These are phyloP conservation scores for Drosophila virilis DNA, from an alignment of 1,140 invertebrate genomes.

Conservation along the genomic window DNA sequence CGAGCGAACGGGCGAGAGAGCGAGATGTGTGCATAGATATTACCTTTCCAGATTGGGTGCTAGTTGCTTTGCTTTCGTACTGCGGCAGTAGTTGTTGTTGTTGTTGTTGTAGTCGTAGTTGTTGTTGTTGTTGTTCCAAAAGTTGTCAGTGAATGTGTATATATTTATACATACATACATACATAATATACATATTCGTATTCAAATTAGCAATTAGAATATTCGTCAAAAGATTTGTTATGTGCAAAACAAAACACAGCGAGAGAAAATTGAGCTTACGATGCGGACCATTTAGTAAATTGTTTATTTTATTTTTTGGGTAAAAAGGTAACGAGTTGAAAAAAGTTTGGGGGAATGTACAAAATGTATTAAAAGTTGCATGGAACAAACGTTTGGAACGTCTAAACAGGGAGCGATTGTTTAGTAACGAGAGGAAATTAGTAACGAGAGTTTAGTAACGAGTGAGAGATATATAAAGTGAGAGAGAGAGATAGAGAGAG, in stretches of 20 bases:
- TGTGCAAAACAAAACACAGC: constrained; percentile 44
- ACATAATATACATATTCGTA: constrained; percentile 31
- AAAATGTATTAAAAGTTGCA: constrained; percentile 26
- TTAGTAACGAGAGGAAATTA: constrained; percentile 4
- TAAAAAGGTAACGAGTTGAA: neutral
- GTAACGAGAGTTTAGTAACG: constrained; percentile 24
- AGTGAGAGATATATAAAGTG: neutral
- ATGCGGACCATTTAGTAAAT: constrained; percentile 8
- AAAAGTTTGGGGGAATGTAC: constrained; percentile 1
- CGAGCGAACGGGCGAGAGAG: constrained; percentile 38
- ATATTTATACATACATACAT: constrained; percentile 12
- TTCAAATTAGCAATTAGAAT: constrained; percentile 50
- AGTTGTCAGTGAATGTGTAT: constrained; percentile 25
- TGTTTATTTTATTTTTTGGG: neutral
- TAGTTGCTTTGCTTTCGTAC: constrained; percentile 74
- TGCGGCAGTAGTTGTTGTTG: constrained; percentile 59
- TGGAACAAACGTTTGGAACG: constrained; percentile 4
- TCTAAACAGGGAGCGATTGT: constrained; percentile 18
- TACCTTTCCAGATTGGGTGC: constrained; percentile 79
- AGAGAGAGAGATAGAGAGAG: constrained; percentile 5
- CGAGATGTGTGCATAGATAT: constrained; percentile 60
- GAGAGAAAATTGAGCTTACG: constrained; percentile 21
- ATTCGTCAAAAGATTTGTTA: constrained; percentile 30
- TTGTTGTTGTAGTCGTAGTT: constrained; percentile 31
- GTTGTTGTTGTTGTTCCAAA: constrained; percentile 41